Conservation (phyloP, 2,888 invertebrate species). For the Cosmia pyralina region DNA sequence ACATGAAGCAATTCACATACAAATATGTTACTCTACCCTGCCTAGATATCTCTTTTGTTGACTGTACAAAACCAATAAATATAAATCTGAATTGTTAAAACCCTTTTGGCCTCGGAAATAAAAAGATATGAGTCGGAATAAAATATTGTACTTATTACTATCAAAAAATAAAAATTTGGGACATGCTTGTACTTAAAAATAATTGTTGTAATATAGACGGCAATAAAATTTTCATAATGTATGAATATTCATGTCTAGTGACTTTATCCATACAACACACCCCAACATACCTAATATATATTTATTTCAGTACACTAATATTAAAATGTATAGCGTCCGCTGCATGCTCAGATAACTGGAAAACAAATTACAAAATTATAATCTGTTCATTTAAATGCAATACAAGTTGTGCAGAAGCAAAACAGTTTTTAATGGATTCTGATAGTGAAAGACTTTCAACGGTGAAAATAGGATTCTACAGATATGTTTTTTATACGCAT, state of each 20-base stretch:
- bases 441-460: background rate
- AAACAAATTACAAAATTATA: conserved; percentile 43
- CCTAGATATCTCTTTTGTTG: too few species aligned
- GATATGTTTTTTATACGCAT: background rate
- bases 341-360: conserved; percentile 21
- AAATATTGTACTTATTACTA: conserved; percentile 35
- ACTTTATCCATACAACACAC: background rate
- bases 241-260: conserved; percentile 49
- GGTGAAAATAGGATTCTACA: too few species aligned
- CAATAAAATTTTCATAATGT: conserved; percentile 22
- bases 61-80: conserved; percentile 20
- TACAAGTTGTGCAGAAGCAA: conserved; percentile 7
- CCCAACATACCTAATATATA: background rate
- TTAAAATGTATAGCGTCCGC: conserved; percentile 24
- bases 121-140: conserved; percentile 22
- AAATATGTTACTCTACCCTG: too few species aligned
- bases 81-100: conserved; percentile 28
- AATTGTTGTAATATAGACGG: conserved; percentile 42
- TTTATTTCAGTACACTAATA: conserved; percentile 14
- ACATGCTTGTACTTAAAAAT: conserved; percentile 45
- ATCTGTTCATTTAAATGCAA: conserved; percentile 50
- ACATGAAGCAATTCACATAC: too few species aligned
- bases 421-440: background rate
- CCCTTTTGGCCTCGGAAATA: conserved; percentile 23
- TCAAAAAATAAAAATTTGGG: conserved; percentile 19